Percentiles rank a stretch among this genome's conserved stretches.
Evolutionary conservation across 2,113 vertebrate genomes (phyloP).

Genomic region (Clupea harengus): DNA sequence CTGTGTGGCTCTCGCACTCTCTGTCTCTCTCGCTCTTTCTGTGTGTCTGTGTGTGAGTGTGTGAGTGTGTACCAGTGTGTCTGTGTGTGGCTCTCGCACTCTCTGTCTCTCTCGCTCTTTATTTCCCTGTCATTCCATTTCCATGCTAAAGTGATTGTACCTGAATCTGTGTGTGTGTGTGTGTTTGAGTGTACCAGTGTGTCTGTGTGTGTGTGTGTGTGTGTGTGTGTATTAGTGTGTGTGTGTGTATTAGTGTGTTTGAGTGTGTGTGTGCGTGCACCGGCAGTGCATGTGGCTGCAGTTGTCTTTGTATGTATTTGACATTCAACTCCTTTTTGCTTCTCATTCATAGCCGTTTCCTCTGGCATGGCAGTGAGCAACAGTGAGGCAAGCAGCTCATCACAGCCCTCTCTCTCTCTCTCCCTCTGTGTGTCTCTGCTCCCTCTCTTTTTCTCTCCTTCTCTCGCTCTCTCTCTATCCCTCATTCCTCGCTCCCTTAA

Average conservation of each 20-base stretch:
- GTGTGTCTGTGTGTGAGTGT: not conserved
- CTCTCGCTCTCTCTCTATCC: not conserved
- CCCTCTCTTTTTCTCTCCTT: not conserved
- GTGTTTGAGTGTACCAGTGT: not conserved
- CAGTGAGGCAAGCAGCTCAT: not conserved
- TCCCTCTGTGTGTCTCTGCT: not conserved
- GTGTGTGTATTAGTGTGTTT: not conserved
- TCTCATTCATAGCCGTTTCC: not conserved
- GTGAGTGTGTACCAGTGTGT: not conserved
- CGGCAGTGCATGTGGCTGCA: not conserved
- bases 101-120: not conserved
- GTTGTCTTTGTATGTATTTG: slow-evolving; percentile 4
- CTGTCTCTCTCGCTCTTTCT: not conserved
- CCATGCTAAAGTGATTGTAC: not conserved
- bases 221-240: not conserved
- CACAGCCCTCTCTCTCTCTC: not conserved
- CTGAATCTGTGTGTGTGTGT: not conserved
- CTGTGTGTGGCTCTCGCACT: not conserved
- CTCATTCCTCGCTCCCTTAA: not conserved
- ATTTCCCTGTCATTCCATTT: not conserved
- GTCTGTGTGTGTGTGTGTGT: not conserved
- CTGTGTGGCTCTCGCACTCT: not conserved
- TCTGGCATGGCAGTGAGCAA: not conserved
- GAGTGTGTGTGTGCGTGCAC: not conserved
- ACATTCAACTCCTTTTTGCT: not conserved